Evolutionary conservation across 2,113 vertebrate genomes (phyloP).

Genomic region (Sander vitreus): DNA sequence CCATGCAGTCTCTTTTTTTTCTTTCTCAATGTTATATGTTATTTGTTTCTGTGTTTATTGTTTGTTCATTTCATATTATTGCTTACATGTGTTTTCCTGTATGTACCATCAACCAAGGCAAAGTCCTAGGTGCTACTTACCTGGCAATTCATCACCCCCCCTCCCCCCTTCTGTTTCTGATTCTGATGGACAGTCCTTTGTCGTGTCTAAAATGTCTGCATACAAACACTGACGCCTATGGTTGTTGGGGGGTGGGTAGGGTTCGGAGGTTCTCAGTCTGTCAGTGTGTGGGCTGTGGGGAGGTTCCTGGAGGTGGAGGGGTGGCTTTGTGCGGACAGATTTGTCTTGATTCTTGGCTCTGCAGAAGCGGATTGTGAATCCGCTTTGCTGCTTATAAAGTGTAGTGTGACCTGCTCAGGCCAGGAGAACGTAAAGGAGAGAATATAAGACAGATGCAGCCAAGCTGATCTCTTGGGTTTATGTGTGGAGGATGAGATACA

Average conservation of each 20-base stretch:
- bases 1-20: too few relatives aligned
- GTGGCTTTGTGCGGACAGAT: background rate
- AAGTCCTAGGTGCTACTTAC: too few relatives aligned
- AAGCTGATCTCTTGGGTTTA: background rate
- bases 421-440: background rate
- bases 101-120: too few relatives aligned
- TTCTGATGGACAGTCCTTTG: background rate
- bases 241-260: background rate
- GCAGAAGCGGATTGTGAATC: background rate
- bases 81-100: too few relatives aligned
- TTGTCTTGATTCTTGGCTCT: background rate
- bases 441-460: background rate
- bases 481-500: background rate
- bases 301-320: conserved; percentile 32
- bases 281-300: conserved; percentile 5
- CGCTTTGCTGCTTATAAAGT: background rate
- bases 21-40: too few relatives aligned
- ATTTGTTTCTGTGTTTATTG: too few relatives aligned
- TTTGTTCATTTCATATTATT: too few relatives aligned
- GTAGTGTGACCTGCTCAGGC: background rate
- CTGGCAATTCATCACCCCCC: too few relatives aligned
- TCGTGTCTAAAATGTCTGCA: conserved; percentile 30
- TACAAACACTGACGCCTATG: conserved; percentile 3
- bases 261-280: background rate
- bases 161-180: too few relatives aligned